Percentiles rank a stretch among this genome's conserved stretches.
Evolutionary conservation across 2,113 vertebrate species (phyloP).

Genomic region (Corvus cornix): DNA sequence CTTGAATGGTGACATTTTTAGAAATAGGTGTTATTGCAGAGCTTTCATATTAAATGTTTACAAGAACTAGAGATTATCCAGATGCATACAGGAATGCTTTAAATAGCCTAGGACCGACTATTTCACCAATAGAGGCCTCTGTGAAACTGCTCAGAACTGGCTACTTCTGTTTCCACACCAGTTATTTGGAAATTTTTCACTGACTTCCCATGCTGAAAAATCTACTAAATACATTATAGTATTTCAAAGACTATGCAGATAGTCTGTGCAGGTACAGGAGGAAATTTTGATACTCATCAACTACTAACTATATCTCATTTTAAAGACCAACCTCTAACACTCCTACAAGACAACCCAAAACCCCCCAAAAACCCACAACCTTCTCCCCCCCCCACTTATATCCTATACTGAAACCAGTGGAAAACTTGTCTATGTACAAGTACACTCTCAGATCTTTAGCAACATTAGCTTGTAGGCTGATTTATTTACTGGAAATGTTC

Average conservation of each 20-base stretch:
- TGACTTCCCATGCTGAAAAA: not conserved
- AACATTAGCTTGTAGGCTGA: not conserved
- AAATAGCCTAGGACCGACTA: not conserved
- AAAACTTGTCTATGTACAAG: not conserved
- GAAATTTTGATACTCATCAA: not conserved
- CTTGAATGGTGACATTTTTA: not conserved
- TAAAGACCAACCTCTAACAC: not conserved
- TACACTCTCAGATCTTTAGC: not conserved
- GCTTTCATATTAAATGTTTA: not conserved
- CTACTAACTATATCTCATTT: not conserved
- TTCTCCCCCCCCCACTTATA: not conserved
- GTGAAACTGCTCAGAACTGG: not conserved
- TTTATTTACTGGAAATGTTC: not conserved
- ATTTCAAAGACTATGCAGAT: not conserved
- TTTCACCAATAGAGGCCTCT: not conserved
- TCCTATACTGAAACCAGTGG: not conserved
- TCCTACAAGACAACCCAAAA: not conserved
- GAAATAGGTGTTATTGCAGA: not conserved
- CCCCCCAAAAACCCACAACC: not conserved
- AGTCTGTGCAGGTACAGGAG: not conserved
- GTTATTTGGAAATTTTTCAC: not conserved
- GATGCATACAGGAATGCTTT: not conserved
- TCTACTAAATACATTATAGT: not conserved
- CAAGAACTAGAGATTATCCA: conserved; percentile 14
- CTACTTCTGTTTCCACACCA: not conserved